phyloP scores from a whole-genome alignment of 2,797 vertebrate species.

The Hippopotamyrus pictus region DNA sequence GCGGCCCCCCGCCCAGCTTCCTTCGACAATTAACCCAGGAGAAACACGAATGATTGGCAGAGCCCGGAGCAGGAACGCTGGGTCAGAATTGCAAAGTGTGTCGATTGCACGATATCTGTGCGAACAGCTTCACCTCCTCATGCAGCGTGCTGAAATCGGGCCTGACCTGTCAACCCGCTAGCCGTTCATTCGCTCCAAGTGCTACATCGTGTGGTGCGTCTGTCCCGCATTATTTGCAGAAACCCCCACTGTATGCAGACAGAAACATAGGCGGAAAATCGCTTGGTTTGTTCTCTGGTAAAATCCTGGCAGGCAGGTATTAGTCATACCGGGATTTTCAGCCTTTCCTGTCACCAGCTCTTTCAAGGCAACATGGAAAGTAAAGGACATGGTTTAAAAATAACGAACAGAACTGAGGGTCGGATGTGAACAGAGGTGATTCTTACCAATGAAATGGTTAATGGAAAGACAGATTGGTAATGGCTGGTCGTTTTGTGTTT shows the following conservation, averaged over 20 bases:
- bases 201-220: neutral
- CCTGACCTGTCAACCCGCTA: slow-evolving; percentile 39
- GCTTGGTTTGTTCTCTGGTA: neutral
- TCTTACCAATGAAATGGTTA: neutral
- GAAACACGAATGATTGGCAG: slow-evolving; percentile 61
- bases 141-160: neutral
- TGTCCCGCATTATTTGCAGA: slow-evolving; percentile 34
- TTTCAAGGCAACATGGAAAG: slow-evolving; percentile 10
- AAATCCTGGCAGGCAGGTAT: slow-evolving; percentile 11
- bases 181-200: slow-evolving; percentile 33
- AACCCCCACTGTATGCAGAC: slow-evolving; percentile 48
- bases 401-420: neutral
- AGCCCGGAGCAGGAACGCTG: slow-evolving; percentile 67
- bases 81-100: slow-evolving; percentile 72
- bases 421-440: neutral
- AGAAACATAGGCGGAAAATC: neutral
- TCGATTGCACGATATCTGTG: slow-evolving; percentile 59
- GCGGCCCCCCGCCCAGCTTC: slow-evolving; percentile 67
- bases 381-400: neutral
- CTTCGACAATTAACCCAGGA: slow-evolving; percentile 74
- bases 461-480: neutral
- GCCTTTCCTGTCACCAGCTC: slow-evolving; percentile 9
- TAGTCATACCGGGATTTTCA: slow-evolving; percentile 10
- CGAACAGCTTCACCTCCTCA: slow-evolving; percentile 25
- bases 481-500: neutral